Base-by-base conservation (phyloP, 2,113 vertebrate genomes). In the Bolborhynchus lineola region DNA sequence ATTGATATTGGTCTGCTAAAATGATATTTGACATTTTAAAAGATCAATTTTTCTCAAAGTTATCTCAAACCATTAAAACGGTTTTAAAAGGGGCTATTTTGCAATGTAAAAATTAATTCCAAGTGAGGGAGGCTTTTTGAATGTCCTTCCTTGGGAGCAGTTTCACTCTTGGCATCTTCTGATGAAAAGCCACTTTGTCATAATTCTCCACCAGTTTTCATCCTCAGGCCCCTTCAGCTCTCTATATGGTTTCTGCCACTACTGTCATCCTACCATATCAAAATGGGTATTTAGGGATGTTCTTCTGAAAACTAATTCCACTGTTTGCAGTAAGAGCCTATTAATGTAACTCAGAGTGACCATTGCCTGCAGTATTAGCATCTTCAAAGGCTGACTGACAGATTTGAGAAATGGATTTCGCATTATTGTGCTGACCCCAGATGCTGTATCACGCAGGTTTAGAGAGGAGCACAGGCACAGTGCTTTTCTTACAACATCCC, bases 121-220 rank as follows among this genome's bases (percentile, higher is more conserved):
- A 46, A 71, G 63, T 5, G 13, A 82, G 55, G 25, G 64, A 83
- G 82, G 72, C 29, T 49, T 89, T 89, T 79, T 4, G 3, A 87
- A 59, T 23, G 50, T 26, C 35, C 1, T 25, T 95, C 63, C 75
- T 76, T 68, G 52, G 74, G 57, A 94, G n/a, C 77, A 49, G 53
- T 87, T 95, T 69, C 84, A 85, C 59, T 87, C 47, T 65, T 37
- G n/a, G 49, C 2, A 0, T 77, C 78, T 77, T 53, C 82, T 90
- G 87, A 95, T 94, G 85, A 70, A 91, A 95, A 95, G 55, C 9
- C 63, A 80, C 59, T 92, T 80, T 96, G 94, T 91, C 95, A 65
- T 60, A 88, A 95, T 65, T 77, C 78, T 85, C 87, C 90, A 95
- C 93, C 89, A 82, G 87, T 82, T 95, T 87, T 85, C 67, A 4